Evolutionary conservation across 2,113 vertebrate genomes (phyloP), one percentile per base, ranked within the genome.

Genomic region (Shinisaurus crocodilurus): DNA sequence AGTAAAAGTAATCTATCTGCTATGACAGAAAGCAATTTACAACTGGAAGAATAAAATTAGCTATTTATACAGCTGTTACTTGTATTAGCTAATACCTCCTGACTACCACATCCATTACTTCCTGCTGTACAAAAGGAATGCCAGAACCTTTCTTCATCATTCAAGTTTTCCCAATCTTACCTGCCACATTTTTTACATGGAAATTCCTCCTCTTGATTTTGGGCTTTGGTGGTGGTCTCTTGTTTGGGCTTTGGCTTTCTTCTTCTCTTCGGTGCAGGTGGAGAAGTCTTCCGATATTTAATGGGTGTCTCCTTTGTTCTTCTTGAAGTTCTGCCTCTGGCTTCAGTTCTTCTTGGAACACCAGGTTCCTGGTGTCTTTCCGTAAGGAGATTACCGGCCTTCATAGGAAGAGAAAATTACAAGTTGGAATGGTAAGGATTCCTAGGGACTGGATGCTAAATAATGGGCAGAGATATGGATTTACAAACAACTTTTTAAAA

Each of bases 181-280:
- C 99, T 99, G 97, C 99, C 99, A 83, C 99, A 99, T 94, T 99
- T 99, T 98, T 99, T 99, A 97, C 99, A 99, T 80, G 99, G 99
- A 96, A 99, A 99, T n/a, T 98, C 98, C 83, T 98, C 99, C 92
- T 99, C 99, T 92, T 97, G 98, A 72, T 93, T 97, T 5, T 97
- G 92, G 69, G 60, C 95, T 93, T 99, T 99, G 95, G 60, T 97
- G 90, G 94, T 92, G 0, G 96, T 69, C 50, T 98, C 97, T 15
- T 91, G 37, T 60, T 95, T 96, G 27, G 94, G 94, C 88, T 96
- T 96, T 50, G 96, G 96, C 92, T 96, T 96, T 97, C 91, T 92
- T 94, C 74, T 94, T 96, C 96, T 97, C 97, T 89, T 98, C 54
- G 48, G 97, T 48, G 94, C 96, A 92, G 96, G 96, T 65, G 54